Conservation (phyloP, 2,113 vertebrate genomes). For the Gymnocephalus cernua region DNA sequence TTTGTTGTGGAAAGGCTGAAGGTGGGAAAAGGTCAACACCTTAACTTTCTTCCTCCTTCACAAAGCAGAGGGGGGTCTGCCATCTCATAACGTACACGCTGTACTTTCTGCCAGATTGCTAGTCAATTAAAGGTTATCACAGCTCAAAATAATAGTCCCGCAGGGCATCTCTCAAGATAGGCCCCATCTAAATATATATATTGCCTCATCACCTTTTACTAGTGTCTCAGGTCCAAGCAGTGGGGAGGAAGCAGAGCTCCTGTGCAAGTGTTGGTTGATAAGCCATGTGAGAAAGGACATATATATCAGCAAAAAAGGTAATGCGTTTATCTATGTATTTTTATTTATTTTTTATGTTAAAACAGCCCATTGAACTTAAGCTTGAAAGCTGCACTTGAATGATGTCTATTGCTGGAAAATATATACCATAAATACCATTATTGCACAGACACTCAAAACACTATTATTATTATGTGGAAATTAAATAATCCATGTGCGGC, state of each 20-base stretch:
- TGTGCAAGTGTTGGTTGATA: slow-evolving; percentile 40
- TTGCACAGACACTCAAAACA: slow-evolving; percentile 25
- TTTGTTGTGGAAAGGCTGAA: slow-evolving; percentile 46
- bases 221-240: slow-evolving; percentile 34
- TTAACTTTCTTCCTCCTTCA: slow-evolving; percentile 58
- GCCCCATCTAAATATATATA: slow-evolving; percentile 68
- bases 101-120: slow-evolving; percentile 60
- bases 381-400: slow-evolving; percentile 34
- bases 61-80: slow-evolving; percentile 42
- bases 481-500: slow-evolving; percentile 34
- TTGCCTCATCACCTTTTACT: slow-evolving; percentile 39
- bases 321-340: not conserved
- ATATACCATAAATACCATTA: not conserved
- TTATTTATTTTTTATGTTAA: not conserved
- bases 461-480: slow-evolving; percentile 50
- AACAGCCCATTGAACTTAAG: slow-evolving; percentile 12
- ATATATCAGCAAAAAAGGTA: slow-evolving; percentile 17
- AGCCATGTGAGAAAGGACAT: slow-evolving; percentile 34
- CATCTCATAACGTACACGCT: slow-evolving; percentile 41
- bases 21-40: slow-evolving; percentile 69
- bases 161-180: slow-evolving; percentile 46
- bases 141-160: slow-evolving; percentile 70
- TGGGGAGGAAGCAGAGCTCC: slow-evolving; percentile 20
- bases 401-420: slow-evolving; percentile 11
- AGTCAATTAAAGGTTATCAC: slow-evolving; percentile 81